Base-by-base conservation (phyloP, 2,888 invertebrate genomes). In the Dryobotodes eremita region DNA sequence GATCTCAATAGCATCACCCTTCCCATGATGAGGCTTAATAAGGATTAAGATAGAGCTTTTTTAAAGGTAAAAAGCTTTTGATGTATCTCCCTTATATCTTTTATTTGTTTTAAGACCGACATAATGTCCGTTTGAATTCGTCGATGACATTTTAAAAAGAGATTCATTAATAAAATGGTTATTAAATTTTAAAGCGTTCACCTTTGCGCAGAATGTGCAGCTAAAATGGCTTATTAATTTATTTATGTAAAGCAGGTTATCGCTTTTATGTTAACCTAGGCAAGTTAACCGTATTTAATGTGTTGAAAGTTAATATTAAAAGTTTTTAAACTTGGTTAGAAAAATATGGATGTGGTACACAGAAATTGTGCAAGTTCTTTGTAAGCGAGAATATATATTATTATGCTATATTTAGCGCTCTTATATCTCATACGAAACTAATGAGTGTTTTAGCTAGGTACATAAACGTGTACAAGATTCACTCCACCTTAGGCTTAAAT, bases 41-140 rank as follows among this genome's bases (percentile, higher is more conserved):
- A 94, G 95, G 96, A 96, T 96, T 96, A 96, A 96, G 96, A 96
- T 96, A 96, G 90, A 93, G 92, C 92, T 94, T 95, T 94, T 95
- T 95, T 91, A 66, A 92, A 94, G 92, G 94, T 95, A 96, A 96
- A 96, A 95, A 95, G 95, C 94, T 96, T 96, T 96, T 93, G 92
- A 94, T 95, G 94, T 96, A 94, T 93, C 92, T 92, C 90, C 90
- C 88, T 93, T 93, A 92, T 91, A 88, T 86, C 74, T 90, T 92
- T 94, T 93, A 93, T 93, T 93, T 90, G 84, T 88, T 90, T 88
- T 76, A 80, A 68, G 57, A 36, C 68, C 78, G 90, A 87, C 90
- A 90, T 88, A 89, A 88, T 89, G 86, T 92, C 89, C 86, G 83
- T 92, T 90, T 88, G 86, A 91, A 90, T 90, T 84, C 87, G 83